Base-by-base conservation (phyloP, 2,797 vertebrate genomes). In the Anomalospiza imberbis region DNA sequence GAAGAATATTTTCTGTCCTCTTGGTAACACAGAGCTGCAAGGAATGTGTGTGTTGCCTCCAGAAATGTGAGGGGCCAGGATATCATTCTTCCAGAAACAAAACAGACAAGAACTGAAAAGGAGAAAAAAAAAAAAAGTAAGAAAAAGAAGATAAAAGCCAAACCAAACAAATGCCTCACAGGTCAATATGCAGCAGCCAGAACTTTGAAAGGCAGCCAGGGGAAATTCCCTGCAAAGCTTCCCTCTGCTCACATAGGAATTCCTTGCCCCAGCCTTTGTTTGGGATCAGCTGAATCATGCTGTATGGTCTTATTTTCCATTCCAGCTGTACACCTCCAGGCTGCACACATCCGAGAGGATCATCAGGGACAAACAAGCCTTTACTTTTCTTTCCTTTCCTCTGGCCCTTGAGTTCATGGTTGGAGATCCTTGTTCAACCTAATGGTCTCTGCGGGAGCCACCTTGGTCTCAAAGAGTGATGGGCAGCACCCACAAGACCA, bases 161-260 rank as follows among this genome's bases (percentile, higher is more conserved):
- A 95, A 91, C 32, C 28, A 96, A 97, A 95, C 45, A 95, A 95
- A 89, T 79, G 44, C 66, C 29, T 95, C 66, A 71, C 68, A 86
- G 78, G 89, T 94, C 79, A 89, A 2, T 6, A 88, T 44, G 58
- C 57, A 89, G 76, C 71, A 95, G 77, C n/a, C 92, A 91, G 51
- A 89, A 50, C 67, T 93, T 84, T 90, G 71, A 89, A 63, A 83
- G 18, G 47, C 21, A 34, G 61, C 68, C 74, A 88, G 66, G 78
- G 89, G 81, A 97, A 96, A 95, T 95, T 91, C 95, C 78, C 93
- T 78, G 71, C 51, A 26, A 90, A 89, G 45, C 11, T 81, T 85
- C 62, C 66, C 44, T 74, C 55, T 87, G 62, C 42, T 88, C 94
- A 91, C 67, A 80, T 54, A 90, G 93, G 84, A 93, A 87, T 89